These are phyloP conservation scores for Spodoptera picta DNA, from an alignment of 2,888 invertebrate genomes.

Conservation along the genomic window DNA sequence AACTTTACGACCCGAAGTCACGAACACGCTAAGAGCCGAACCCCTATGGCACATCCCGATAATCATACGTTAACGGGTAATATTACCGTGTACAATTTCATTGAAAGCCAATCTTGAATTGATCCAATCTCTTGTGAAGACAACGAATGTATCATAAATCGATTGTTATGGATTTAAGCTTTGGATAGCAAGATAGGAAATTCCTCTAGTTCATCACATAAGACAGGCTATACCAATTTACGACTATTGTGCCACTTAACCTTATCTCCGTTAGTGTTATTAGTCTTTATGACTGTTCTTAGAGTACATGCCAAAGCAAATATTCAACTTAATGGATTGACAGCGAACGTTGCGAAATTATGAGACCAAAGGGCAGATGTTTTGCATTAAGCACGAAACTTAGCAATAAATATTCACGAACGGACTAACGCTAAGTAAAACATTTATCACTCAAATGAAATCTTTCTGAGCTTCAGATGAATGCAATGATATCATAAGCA, in stretches of 20 bases:
- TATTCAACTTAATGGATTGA: constrained; percentile 36
- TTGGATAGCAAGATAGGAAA: constrained; percentile 10
- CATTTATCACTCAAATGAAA: not conserved
- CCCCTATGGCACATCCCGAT: constrained; percentile 45
- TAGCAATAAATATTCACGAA: not conserved
- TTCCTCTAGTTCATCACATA: constrained; percentile 27
- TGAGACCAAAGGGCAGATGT: constrained; percentile 14
- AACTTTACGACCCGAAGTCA: constrained; percentile 53
- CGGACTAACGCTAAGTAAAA: not conserved
- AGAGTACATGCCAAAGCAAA: constrained; percentile 38
- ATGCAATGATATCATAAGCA: constrained; percentile 36
- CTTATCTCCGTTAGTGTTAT: constrained; percentile 61
- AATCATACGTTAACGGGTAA: constrained; percentile 47
- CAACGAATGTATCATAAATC: constrained; percentile 70
- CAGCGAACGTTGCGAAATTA: constrained; percentile 17
- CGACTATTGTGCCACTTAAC: constrained; percentile 64
- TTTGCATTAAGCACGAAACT: constrained; percentile 2
- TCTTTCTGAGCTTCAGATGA: constrained; percentile 8
- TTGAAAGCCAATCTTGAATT: constrained; percentile 61
- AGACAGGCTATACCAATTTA: constrained; percentile 56
- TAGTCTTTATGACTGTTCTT: constrained; percentile 55
- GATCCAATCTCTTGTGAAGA: constrained; percentile 63
- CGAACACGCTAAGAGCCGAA: constrained; percentile 45
- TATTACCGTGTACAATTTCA: constrained; percentile 56
- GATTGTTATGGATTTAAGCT: constrained; percentile 40